Evolutionary conservation across 2,888 invertebrate species (phyloP), one percentile per base, ranked within the genome.

Genomic region (Drosophila prostipennis): DNA sequence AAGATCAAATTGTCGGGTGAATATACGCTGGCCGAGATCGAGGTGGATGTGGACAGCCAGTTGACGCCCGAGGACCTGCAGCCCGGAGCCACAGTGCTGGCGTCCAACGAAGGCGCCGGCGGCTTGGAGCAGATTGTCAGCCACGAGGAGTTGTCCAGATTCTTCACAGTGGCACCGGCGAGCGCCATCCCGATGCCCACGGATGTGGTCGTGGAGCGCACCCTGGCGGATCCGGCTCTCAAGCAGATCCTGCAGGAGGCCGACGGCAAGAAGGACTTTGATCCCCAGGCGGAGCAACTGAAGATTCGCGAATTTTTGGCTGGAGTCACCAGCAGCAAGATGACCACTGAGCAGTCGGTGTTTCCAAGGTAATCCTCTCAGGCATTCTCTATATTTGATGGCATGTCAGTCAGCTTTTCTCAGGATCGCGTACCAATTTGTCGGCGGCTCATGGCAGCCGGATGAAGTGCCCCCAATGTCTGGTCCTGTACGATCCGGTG

Each of bases 381-480:
- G n/a, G n/a, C n/a, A n/a, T n/a, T n/a, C n/a, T n/a, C n/a, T n/a
- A n/a, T 3, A 11, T 10, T 46, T 29, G 2, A 26, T 10, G 8
- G 8, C 2, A 10, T 7, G n/a, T n/a, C 0, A 10, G 3, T 7
- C 7, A 7, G 6, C 5, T 13, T 7, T 10, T 8, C 13, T 26
- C 7, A 70, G 73, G 39, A 11, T 43, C 49, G 5, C 54, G 54
- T 6, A 8, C 51, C 6, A 51, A 34, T 14, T 13, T 40, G 2
- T n/a, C 36, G 0, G 37, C 34, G 29, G 10, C 29, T 10, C 10
- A 36, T 8, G 42, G 39, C 6, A 67, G 46, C 43, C 79, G 84
- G 8, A 72, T 85, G 0, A 89, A 90, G 64, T 92, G 92, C 49
- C 74, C 78, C 13, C 87, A 90, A 54, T 91, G 91, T 56, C 80